Conservation (phyloP, 2,888 invertebrate species). For the Zele albiditarsus region DNA sequence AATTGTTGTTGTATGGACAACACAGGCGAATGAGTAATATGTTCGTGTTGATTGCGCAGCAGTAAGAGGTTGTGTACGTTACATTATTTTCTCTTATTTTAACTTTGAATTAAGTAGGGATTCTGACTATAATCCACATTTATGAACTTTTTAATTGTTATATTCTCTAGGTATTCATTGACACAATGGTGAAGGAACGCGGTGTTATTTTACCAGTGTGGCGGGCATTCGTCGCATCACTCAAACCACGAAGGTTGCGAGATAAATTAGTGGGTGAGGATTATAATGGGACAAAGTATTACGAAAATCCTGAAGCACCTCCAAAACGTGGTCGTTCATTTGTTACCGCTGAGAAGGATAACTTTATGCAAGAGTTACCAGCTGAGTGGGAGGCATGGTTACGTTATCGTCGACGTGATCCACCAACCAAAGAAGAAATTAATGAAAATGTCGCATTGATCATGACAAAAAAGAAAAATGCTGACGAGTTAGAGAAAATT, state of each 20-base stretch:
- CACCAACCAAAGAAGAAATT: constrained; percentile 83
- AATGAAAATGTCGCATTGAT: constrained; percentile 81
- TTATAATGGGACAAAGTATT: constrained; percentile 88
- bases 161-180: neutral
- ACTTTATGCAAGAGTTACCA: constrained; percentile 83
- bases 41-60: neutral
- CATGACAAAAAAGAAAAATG: constrained; percentile 83
- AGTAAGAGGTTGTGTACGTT: neutral
- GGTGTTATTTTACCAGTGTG: constrained; percentile 71
- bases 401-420: constrained; percentile 76
- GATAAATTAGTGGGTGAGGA: constrained; percentile 80
- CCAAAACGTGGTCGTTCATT: constrained; percentile 83
- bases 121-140: too few species aligned
- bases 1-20: too few species aligned
- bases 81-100: too few species aligned
- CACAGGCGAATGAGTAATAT: neutral
- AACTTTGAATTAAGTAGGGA: too few species aligned
- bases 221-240: constrained; percentile 78
- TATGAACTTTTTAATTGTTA: neutral
- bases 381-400: constrained; percentile 94
- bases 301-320: constrained; percentile 79
- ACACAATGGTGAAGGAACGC: constrained; percentile 58
- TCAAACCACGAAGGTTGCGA: constrained; percentile 73
- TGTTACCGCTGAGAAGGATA: constrained; percentile 78
- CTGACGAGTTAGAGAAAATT: constrained; percentile 79